Conservation (phyloP, 2,113 vertebrate species). For the Oostethus manadensis region DNA sequence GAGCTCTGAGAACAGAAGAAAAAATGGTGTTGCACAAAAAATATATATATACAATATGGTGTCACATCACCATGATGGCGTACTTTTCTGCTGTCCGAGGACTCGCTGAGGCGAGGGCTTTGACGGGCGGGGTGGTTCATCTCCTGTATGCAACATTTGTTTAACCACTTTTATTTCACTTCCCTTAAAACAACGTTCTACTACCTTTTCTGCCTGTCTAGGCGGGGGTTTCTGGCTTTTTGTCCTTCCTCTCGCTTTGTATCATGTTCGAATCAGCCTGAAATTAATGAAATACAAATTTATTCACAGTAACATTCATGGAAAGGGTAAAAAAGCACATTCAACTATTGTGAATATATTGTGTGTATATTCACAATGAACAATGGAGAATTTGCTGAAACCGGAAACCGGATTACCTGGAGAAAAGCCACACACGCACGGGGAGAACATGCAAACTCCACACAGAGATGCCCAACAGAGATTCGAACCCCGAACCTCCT, state of each 20-base stretch:
- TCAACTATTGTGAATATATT: not conserved
- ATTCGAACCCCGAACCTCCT: too few species aligned
- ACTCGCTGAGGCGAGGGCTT: not conserved
- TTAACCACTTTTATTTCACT: too few species aligned
- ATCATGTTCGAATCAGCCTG: constrained; percentile 23
- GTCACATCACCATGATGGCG: not conserved
- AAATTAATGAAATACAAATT: not conserved
- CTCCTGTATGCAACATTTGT: not conserved
- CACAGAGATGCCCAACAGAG: too few species aligned
- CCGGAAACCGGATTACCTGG: too few species aligned
- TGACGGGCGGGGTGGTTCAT: not conserved
- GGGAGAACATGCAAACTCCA: too few species aligned
- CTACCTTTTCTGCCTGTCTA: constrained; percentile 43
- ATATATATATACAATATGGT: not conserved
- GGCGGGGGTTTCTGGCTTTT: constrained; percentile 16
- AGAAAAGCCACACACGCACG: too few species aligned
- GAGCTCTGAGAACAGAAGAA: not conserved
- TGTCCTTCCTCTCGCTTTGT: constrained; percentile 14
- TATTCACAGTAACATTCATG: too few species aligned
- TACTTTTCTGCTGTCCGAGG: not conserved
- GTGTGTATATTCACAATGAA: too few species aligned
- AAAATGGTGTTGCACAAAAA: not conserved
- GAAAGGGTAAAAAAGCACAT: not conserved
- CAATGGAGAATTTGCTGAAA: too few species aligned
- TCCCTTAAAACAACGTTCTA: too few species aligned